Evolutionary conservation across 2,888 invertebrate genomes (phyloP), one percentile per base, ranked within the genome.

Genomic region (Mesorhabditis belari): DNA sequence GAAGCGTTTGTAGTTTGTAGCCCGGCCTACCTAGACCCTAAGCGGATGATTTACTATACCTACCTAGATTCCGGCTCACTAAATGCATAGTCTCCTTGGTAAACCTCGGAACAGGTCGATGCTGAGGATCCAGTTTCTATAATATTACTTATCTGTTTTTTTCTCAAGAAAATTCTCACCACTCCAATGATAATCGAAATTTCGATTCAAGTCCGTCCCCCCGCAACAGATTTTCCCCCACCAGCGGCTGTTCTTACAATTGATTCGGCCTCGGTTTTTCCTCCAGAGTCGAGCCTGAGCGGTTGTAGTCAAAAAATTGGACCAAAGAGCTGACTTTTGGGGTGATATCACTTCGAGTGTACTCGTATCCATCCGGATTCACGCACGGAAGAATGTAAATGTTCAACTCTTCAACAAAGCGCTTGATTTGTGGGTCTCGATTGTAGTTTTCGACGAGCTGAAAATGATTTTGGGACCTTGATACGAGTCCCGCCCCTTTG

Each of bases 151-250:
- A n/a, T n/a, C n/a, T n/a, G n/a, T n/a, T n/a, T n/a, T n/a, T n/a
- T n/a, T n/a, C n/a, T n/a, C n/a, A n/a, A n/a, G n/a, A 35, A n/a
- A 35, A 17, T 17, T n/a, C 44, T 35, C n/a, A 35, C 44, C 44
- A 56, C 69, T 69, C 77, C 77, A 79, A 61, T 79, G 77, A 49
- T 73, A 75, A 35, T 55, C 21, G 44, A 67, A 70, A 60, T 80
- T 80, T 50, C 80, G 55, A 60, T 80, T 80, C 26, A 80, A 65
- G 60, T 80, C 80, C 2, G 81, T 76, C 6, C 80, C 80, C 2
- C 73, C 70, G 60, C 80, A 80, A 66, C 80, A 80, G 4, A 71
- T 58, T 25, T 75, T 74, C 12, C 75, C 60, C 62, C 74, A 69
- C 77, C 76, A 79, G 19, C 71, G 70, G 57, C 77, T 76, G 61